Percentiles rank a stretch among this genome's conserved stretches.
Evolutionary conservation across 2,797 vertebrate genomes (phyloP).

Genomic region (Ceryle rudis): DNA sequence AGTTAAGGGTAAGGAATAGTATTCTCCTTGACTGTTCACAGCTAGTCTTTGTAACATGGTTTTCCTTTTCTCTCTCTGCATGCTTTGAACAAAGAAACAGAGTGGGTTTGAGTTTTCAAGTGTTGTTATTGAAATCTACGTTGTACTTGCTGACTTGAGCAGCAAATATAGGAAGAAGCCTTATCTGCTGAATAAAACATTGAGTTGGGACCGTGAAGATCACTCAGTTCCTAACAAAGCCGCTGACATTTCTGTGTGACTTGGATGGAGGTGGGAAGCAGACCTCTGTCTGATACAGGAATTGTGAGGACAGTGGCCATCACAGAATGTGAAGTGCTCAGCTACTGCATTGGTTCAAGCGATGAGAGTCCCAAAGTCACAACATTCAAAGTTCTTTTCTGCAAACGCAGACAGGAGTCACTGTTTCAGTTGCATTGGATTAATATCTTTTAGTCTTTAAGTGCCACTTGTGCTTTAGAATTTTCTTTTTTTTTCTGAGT

Average conservation of each 20-base stretch:
- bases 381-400: not conserved
- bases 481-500: not conserved
- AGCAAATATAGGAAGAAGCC: not conserved
- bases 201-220: not conserved
- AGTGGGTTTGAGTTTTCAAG: not conserved
- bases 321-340: not conserved
- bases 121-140: not conserved
- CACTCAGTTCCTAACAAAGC: not conserved
- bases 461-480: not conserved
- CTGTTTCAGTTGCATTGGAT: not conserved
- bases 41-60: not conserved
- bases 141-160: not conserved
- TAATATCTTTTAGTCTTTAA: not conserved
- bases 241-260: not conserved
- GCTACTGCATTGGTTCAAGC: not conserved
- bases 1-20: not conserved
- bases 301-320: fast-evolving
- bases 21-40: not conserved
- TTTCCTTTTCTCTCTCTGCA: not conserved
- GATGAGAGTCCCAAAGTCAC: not conserved
- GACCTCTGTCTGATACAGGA: not conserved
- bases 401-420: not conserved
- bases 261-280: not conserved
- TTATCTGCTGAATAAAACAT: not conserved
- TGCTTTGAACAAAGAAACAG: not conserved